phyloP scores from a whole-genome alignment of 2,888 invertebrate species.

The Mesoligia furuncula region DNA sequence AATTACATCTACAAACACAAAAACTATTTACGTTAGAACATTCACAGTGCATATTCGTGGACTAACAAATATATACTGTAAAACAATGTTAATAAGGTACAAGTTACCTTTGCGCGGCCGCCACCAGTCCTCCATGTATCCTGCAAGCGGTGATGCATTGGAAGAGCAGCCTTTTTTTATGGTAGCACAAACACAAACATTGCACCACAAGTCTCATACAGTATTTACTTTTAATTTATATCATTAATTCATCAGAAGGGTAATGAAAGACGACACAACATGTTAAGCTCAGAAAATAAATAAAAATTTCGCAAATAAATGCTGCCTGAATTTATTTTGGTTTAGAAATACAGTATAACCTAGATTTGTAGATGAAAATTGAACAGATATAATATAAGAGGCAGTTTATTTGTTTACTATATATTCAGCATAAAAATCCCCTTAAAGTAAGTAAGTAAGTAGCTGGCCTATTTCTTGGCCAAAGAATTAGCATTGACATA shows the following conservation, averaged over 20 bases:
- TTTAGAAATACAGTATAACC: neutral
- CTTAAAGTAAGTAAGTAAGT: no score
- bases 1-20: conserved; percentile 3
- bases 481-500: no score
- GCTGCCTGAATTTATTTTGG: conserved; percentile 66
- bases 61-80: conserved; percentile 66
- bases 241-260: conserved; percentile 53
- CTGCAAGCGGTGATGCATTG: conserved; percentile 98
- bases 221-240: conserved; percentile 85
- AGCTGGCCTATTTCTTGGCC: no score
- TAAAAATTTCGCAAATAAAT: conserved; percentile 61
- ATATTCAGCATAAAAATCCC: neutral
- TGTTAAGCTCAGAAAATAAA: conserved; percentile 70
- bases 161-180: conserved; percentile 92
- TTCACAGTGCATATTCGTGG: conserved; percentile 63
- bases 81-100: conserved; percentile 81
- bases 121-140: conserved; percentile 99
- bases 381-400: neutral
- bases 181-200: conserved; percentile 91
- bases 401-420: neutral
- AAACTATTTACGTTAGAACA: neutral
- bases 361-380: conserved; percentile 7
- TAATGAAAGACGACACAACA: conserved; percentile 67
- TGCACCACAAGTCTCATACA: conserved; percentile 88
- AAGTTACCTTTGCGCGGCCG: conserved; percentile 98